Conservation (phyloP, 2,888 invertebrate genomes). For the Trissolcus brochymenae region DNA sequence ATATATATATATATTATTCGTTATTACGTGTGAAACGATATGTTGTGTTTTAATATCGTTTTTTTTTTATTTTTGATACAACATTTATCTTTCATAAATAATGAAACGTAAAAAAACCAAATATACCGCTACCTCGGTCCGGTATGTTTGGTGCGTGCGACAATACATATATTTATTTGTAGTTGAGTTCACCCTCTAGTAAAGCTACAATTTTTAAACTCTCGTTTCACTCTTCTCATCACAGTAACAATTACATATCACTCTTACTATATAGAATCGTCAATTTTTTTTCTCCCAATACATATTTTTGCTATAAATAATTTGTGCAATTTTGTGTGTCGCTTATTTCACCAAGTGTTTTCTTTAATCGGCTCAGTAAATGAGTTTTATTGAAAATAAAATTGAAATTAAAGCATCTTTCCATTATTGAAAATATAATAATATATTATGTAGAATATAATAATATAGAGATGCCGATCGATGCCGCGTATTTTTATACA, state of each 20-base stretch:
- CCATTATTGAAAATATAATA: not conserved
- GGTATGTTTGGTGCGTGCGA: slow-evolving; percentile 24
- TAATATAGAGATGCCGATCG: slow-evolving; percentile 1
- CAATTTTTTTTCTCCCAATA: no score
- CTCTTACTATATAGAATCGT: no score
- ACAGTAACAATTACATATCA: slow-evolving; percentile 3
- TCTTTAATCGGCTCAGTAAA: no score
- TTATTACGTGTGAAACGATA: slow-evolving; percentile 51
- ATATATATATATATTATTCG: slow-evolving; percentile 25
- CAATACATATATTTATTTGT: slow-evolving; percentile 12
- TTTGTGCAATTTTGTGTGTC: no score
- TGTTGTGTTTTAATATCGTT: slow-evolving; percentile 53
- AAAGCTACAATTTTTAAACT: slow-evolving; percentile 23
- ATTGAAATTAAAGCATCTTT: not conserved
- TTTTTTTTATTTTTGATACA: slow-evolving; percentile 3
- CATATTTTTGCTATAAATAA: no score
- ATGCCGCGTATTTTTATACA: slow-evolving; percentile 5
- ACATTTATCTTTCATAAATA: not conserved
- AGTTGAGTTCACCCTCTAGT: slow-evolving; percentile 7
- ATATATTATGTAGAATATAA: not conserved
- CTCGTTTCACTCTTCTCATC: slow-evolving; percentile 15
- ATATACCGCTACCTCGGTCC: not conserved
- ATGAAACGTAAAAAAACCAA: slow-evolving; percentile 7
- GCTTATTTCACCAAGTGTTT: no score
- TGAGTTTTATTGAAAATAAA: no score